These are phyloP conservation scores for Neocrepidodera transversa DNA, from an alignment of 2,888 invertebrate species.

Conservation along the genomic window DNA sequence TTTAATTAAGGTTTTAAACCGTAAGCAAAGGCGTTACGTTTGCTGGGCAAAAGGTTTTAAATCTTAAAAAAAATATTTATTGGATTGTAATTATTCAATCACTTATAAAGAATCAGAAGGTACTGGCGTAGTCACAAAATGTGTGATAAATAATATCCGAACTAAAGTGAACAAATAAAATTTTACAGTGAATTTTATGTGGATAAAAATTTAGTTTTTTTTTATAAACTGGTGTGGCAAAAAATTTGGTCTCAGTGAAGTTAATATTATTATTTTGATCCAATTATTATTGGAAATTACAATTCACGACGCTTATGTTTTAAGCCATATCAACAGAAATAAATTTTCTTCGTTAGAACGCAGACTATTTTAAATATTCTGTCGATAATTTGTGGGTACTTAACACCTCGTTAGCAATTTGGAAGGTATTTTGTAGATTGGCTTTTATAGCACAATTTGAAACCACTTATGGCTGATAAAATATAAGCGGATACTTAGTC, in stretches of 20 bases:
- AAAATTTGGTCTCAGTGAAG: too few relatives aligned
- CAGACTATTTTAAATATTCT: constrained; percentile 23
- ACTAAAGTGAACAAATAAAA: too few relatives aligned
- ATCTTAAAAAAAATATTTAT: background rate
- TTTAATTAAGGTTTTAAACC: constrained; percentile 28
- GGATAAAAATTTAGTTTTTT: too few relatives aligned
- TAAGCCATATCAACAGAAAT: too few relatives aligned
- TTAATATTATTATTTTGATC: too few relatives aligned
- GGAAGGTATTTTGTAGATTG: constrained; percentile 19
- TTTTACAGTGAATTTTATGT: too few relatives aligned
- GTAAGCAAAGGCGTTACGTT: constrained; percentile 3
- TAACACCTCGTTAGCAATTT: constrained; percentile 31
- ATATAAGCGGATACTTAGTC: background rate
- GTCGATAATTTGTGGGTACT: constrained; percentile 27
- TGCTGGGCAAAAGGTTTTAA: background rate
- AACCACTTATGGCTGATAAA: background rate
- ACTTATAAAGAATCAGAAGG: background rate
- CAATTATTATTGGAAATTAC: too few relatives aligned
- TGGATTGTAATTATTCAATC: background rate
- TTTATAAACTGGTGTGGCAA: too few relatives aligned
- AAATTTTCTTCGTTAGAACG: background rate
- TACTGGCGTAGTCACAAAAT: too few relatives aligned
- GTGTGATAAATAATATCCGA: too few relatives aligned
- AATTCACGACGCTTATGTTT: too few relatives aligned
- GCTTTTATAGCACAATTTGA: constrained; percentile 1